A percentile compares a stretch with the other conserved stretches of the same genome.
Evolutionary conservation across 2,888 invertebrate species (phyloP).

Genomic region (Pecten maximus): DNA sequence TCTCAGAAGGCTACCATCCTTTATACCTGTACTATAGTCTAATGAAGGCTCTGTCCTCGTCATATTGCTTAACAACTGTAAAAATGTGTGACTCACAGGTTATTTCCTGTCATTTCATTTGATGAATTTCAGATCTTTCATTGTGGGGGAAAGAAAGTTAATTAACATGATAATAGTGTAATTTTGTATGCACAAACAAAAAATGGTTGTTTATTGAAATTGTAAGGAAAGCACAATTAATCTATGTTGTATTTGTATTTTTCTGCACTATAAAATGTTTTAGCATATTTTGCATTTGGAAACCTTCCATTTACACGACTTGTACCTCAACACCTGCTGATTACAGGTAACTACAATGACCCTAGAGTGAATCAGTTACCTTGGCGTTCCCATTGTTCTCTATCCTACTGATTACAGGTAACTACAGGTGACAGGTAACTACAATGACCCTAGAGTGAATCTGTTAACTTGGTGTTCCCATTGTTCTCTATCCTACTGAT

Average conservation of each 20-base stretch:
- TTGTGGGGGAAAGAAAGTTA: neutral
- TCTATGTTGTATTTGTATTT: neutral
- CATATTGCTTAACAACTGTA: neutral
- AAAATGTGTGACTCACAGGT: neutral
- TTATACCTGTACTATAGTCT: neutral
- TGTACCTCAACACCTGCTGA: neutral
- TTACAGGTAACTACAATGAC: no score
- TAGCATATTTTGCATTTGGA: neutral
- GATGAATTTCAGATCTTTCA: neutral
- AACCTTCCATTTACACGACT: neutral
- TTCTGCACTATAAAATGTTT: neutral
- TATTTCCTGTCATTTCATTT: neutral
- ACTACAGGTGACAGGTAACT: neutral
- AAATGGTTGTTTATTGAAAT: neutral
- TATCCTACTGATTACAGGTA: no score
- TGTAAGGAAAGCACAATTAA: neutral
- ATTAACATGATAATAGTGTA: neutral
- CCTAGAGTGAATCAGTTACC: no score
- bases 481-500: neutral
- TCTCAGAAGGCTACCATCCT: conserved; percentile 2
- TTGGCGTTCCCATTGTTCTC: no score
- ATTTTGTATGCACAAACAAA: neutral
- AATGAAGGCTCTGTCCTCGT: neutral
- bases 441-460: no score
- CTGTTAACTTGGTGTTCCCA: no score